Conservation (phyloP, 2,113 vertebrate genomes). For the Alaudala cheleensis region DNA sequence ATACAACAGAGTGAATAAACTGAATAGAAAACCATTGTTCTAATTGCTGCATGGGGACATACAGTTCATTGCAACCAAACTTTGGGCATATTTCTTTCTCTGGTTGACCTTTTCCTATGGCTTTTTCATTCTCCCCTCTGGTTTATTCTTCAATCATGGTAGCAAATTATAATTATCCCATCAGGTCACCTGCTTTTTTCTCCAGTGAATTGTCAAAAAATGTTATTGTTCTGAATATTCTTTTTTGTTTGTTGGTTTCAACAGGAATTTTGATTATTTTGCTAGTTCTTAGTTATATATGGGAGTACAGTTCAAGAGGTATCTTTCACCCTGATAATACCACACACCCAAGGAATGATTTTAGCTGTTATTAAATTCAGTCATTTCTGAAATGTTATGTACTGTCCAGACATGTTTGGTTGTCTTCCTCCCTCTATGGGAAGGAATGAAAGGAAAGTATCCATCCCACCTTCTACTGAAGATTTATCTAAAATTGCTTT, state of each 20-base stretch:
- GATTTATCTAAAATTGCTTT: not conserved
- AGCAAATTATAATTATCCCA: not conserved
- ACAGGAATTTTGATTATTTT: not conserved
- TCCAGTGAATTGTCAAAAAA: not conserved
- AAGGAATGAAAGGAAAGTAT: not conserved
- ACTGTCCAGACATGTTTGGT: not conserved
- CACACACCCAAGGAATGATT: not conserved
- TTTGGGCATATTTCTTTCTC: not conserved
- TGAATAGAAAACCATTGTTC: not conserved
- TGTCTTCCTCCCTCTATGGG: accelerated
- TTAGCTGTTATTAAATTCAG: not conserved
- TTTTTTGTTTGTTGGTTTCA: not conserved
- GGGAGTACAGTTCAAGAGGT: not conserved
- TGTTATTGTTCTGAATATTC: not conserved
- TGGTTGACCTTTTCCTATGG: not conserved
- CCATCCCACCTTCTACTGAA: no score
- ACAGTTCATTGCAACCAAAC: not conserved
- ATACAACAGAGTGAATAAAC: slow-evolving; percentile 5
- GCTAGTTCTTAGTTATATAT: not conserved
- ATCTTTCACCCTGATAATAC: not conserved
- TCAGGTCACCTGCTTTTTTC: not conserved
- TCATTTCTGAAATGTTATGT: not conserved
- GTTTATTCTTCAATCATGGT: not conserved
- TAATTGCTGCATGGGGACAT: not conserved
- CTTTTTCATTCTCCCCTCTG: not conserved